Evolutionary conservation across 1,140 invertebrate genomes (phyloP), one percentile per base, ranked within the genome.

Genomic region (Drosophila santomea): DNA sequence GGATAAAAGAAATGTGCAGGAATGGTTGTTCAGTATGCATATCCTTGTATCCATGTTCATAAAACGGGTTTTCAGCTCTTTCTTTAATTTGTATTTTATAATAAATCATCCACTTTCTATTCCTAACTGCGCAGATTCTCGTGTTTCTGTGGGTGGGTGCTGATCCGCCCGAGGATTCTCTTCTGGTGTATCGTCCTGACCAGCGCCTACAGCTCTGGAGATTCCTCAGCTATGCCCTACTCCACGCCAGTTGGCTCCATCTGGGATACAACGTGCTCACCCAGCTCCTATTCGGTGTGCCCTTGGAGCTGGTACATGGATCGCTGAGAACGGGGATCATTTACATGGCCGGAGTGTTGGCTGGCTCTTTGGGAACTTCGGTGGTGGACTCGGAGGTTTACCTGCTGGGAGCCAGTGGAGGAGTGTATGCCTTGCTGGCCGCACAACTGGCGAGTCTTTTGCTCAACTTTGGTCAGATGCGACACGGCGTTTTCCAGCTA

Each of bases 171-270:
- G 97, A 96, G 74, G 97, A 98, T 93, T 98, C 97, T 74, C 94
- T 97, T 54, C 97, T 99, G 88, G 98, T 99, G 61, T 99, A 98
- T 94, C 95, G 97, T 61, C 97, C 98, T 20, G 97, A 99, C 94
- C 96, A 97, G 91, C 94, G 97, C 38, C 94, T 95, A 32, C 97
- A 99, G 93, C 94, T 98, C 39, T 99, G 98, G 98, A 95, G 98
- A 86, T 99, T 98, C 93, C 93, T 98, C 68, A 95, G 97, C 80
- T 99, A 99, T 93, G 98, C 98, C 95, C 95, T 98, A 74, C 94
- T 99, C 77, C 98, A 99, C 93, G 97, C 97, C 45, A 98, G 97
- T 96, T 99, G 98, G 97, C 94, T 98, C 43, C 98, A 99, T 93
- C 94, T 99, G 79, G 95, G 97, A 47, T 98, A 99, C 94, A 99